These are phyloP conservation scores for Actinemys pallida DNA, from an alignment of 2,113 vertebrate genomes.

Conservation along the genomic window DNA sequence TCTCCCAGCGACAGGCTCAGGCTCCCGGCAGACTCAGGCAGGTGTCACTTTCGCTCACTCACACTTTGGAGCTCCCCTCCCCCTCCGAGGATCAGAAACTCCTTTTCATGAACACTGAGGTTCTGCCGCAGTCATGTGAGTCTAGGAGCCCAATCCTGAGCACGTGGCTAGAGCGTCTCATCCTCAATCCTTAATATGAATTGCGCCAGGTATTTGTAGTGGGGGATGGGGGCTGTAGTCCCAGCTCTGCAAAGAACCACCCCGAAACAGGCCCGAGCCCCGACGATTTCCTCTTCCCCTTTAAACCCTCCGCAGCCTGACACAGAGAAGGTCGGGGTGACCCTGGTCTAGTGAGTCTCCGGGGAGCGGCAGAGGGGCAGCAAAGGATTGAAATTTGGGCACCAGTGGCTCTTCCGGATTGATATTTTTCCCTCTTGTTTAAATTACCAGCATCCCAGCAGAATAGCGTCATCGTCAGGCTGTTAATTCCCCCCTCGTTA, in stretches of 20 bases:
- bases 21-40: not conserved
- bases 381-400: not conserved
- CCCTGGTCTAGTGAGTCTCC: no score
- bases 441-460: not conserved
- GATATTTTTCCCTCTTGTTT: accelerated
- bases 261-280: not conserved
- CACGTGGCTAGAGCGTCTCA: not conserved
- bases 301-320: not conserved
- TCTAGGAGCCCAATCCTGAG: not conserved
- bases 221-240: not conserved
- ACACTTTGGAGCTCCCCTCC: no score
- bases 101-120: not conserved
- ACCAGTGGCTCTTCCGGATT: not conserved
- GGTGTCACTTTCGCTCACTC: not conserved
- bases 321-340: not conserved
- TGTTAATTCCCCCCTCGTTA: not conserved
- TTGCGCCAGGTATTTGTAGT: no score
- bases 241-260: not conserved
- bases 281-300: not conserved
- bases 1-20: not conserved
- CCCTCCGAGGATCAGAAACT: not conserved
- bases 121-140: not conserved
- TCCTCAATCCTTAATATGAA: no score
- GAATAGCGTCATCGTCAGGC: not conserved
- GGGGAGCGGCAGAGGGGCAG: no score